Base-by-base conservation (phyloP, 1,140 invertebrate genomes). In the Bombus confusus region DNA sequence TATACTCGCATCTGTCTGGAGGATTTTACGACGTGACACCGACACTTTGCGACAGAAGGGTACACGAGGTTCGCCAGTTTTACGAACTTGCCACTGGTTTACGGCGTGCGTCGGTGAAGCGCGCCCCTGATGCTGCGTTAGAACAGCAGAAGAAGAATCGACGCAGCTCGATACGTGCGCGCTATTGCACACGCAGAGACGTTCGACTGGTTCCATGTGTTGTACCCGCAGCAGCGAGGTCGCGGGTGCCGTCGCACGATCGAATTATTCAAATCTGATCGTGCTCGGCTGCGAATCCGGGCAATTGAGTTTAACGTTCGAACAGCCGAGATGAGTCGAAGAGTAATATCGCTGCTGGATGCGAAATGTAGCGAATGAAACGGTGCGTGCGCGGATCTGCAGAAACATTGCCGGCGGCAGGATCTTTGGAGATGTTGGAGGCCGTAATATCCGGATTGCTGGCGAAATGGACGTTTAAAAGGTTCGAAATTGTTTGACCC, bases 391-490 rank as follows among this genome's bases (percentile, higher is more conserved):
- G 64, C 37, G 81, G 22, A 85, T 88, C 72, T 81, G 13, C 57
- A 57, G 47, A 59, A 82, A 88, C 77, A 88, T 72, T 52, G 64
- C 31, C n/a, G 12, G 2, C 3, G 64, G 28, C 79, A 25, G 43
- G 62, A 81, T 84, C 85, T 89, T 90, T 84, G 57, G 85, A 87
- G 80, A 89, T 28, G 66, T 78, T 31, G 34, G 5, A 75, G 43
- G 18, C 71, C 75, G 77, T 87, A 90, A 90, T 90, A 90, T 89
- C 87, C 80, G 85, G 88, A 87, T 90, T 85, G 88, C 85, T 81
- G 62, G 78, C 84, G 82, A 90, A 90, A 90, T 83, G 80, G 86
- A 80, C 86, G 88, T 87, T 86, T 89, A 89, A 88, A 87, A 89
- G 87, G 73, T 75, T 90, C 84, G 78, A 84, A 85, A 87, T 80